A percentile compares a stretch with the other conserved stretches of the same genome.
These are phyloP conservation scores for Danio rerio DNA, from an alignment of 2,113 vertebrate species.

Conservation along the genomic window DNA sequence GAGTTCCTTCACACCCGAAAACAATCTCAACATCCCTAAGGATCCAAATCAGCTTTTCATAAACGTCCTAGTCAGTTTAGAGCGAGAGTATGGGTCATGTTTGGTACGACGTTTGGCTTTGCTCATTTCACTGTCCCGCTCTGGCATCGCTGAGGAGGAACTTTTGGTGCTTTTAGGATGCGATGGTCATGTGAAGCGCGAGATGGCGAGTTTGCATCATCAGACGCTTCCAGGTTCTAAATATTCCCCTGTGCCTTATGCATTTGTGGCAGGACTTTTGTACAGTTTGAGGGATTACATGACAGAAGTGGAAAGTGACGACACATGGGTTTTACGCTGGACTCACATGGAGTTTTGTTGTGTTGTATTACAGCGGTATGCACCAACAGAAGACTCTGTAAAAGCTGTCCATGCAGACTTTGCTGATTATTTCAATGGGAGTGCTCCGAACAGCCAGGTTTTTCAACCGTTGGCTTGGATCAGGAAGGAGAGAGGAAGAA, in stretches of 20 bases:
- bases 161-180: conserved; percentile 68
- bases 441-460: conserved; percentile 36
- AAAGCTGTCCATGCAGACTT: conserved; percentile 66
- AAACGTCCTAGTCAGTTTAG: conserved; percentile 64
- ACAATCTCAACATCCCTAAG: conserved; percentile 58
- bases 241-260: conserved; percentile 64
- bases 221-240: conserved; percentile 40
- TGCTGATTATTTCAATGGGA: conserved; percentile 67
- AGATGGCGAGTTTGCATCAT: conserved; percentile 64
- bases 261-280: conserved; percentile 66
- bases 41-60: conserved; percentile 67
- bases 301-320: conserved; percentile 71
- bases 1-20: conserved; percentile 65
- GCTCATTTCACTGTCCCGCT: conserved; percentile 70
- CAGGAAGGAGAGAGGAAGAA: conserved; percentile 53
- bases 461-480: conserved; percentile 73
- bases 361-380: conserved; percentile 64
- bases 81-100: conserved; percentile 67
- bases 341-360: conserved; percentile 60
- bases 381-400: conserved; percentile 61
- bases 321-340: conserved; percentile 73
- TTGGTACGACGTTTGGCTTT: conserved; percentile 65
- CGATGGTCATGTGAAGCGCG: conserved; percentile 66
- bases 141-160: conserved; percentile 73
- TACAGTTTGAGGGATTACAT: conserved; percentile 65